Percentiles rank a stretch among this genome's conserved stretches.
phyloP scores from a whole-genome alignment of 2,113 vertebrate genomes.

The Pogonocichla stellata region DNA sequence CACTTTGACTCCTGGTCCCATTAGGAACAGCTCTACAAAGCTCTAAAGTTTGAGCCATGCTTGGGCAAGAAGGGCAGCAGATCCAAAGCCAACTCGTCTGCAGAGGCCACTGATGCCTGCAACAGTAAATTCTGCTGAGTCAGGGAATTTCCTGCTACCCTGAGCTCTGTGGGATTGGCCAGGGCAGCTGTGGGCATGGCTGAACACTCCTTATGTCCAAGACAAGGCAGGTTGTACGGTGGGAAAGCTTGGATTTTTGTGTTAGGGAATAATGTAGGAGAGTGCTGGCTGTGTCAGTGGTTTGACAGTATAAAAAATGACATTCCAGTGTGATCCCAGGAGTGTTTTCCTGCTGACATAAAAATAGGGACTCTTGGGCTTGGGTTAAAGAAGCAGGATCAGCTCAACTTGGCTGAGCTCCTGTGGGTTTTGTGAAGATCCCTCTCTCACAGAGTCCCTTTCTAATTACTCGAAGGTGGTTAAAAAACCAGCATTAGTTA shows the following conservation, averaged over 20 bases:
- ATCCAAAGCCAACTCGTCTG: neutral
- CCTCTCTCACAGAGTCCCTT: neutral
- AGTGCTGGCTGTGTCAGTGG: neutral
- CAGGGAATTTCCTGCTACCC: neutral
- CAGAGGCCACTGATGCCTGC: neutral
- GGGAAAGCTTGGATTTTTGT: neutral
- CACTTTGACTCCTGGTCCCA: neutral
- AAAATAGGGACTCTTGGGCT: neutral
- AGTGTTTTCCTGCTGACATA: neutral
- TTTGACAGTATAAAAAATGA: neutral
- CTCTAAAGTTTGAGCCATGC: neutral
- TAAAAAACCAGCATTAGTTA: neutral
- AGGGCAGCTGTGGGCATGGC: neutral
- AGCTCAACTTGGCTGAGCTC: neutral
- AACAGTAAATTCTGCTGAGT: neutral
- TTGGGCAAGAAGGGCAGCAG: neutral
- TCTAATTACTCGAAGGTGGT: neutral
- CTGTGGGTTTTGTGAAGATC: neutral
- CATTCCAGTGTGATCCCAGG: neutral
- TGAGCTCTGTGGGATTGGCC: neutral
- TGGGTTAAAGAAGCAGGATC: neutral
- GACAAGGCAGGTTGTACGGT: accelerated
- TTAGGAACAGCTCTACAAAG: neutral
- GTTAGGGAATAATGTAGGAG: neutral
- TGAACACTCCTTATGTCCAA: neutral